Evolutionary conservation across 2,113 vertebrate genomes (phyloP).

Genomic region (Choloepus hoffmanni): DNA sequence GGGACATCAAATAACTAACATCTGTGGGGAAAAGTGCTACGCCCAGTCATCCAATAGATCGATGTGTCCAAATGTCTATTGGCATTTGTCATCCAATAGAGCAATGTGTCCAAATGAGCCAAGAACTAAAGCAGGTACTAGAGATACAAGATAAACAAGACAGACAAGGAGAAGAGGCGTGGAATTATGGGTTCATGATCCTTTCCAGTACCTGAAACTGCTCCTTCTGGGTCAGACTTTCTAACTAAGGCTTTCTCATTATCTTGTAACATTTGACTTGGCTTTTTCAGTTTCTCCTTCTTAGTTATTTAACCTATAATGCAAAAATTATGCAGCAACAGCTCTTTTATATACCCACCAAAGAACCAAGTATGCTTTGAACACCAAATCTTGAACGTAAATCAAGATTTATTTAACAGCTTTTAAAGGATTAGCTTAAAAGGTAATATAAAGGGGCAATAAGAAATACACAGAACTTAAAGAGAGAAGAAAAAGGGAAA

Average conservation of each 20-base stretch:
- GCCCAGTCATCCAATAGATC: background rate
- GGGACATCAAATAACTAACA: background rate
- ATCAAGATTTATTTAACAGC: conserved; percentile 11
- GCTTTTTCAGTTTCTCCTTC: conserved; percentile 37
- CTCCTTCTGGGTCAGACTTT: conserved; percentile 11
- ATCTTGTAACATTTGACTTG: background rate
- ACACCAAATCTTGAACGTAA: conserved; percentile 31
- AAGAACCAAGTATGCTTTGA: conserved; percentile 23
- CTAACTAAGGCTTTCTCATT: conserved; percentile 24
- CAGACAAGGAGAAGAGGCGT: conserved; percentile 10
- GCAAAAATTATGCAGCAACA: conserved; percentile 1
- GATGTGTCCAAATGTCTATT: background rate
- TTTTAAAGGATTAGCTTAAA: conserved; percentile 35
- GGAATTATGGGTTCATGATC: conserved; percentile 14
- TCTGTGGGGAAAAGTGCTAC: background rate
- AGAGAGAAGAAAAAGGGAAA: conserved; percentile 19
- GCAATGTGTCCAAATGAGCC: background rate
- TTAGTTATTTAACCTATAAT: conserved; percentile 38
- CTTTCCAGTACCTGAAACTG: conserved; percentile 26
- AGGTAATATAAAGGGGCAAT: background rate
- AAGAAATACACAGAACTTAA: conserved; percentile 13
- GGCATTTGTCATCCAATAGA: too few relatives aligned
- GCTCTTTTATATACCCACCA: background rate
- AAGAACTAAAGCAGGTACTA: background rate
- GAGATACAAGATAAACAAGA: conserved; percentile 33